Percentiles rank a stretch among this genome's conserved stretches.
Evolutionary conservation across 1,140 invertebrate genomes (phyloP).

Genomic region (Nylanderia fulva): DNA sequence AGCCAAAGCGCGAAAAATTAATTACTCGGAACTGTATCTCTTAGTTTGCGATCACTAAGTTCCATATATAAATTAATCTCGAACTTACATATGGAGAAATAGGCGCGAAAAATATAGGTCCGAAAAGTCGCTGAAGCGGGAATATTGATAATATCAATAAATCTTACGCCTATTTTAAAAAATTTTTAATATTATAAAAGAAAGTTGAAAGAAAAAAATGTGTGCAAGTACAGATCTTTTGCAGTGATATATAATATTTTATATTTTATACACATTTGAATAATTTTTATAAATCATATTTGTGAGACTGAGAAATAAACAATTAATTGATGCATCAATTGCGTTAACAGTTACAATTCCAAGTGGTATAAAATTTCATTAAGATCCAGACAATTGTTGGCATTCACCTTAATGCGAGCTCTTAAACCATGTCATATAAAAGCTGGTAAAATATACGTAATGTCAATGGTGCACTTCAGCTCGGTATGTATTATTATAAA

Average conservation of each 20-base stretch:
- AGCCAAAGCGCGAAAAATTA: too few species aligned
- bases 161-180: too few species aligned
- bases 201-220: not conserved
- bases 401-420: slow-evolving; percentile 60
- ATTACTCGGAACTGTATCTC: too few species aligned
- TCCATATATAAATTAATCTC: too few species aligned
- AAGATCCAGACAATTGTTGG: slow-evolving; percentile 61
- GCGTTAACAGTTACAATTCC: slow-evolving; percentile 32
- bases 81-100: too few species aligned
- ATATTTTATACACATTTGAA: not conserved
- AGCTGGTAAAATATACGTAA: slow-evolving; percentile 63
- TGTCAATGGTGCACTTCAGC: slow-evolving; percentile 67
- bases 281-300: not conserved
- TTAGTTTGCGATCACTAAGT: too few species aligned
- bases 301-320: not conserved
- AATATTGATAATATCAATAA: not conserved
- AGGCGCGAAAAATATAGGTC: too few species aligned
- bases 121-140: too few species aligned
- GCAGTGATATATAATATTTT: not conserved
- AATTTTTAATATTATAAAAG: not conserved
- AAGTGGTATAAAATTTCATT: slow-evolving; percentile 67
- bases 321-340: not conserved
- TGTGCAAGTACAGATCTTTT: not conserved
- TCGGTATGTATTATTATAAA: slow-evolving; percentile 48
- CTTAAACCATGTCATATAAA: slow-evolving; percentile 64